A percentile compares a stretch with the other conserved stretches of the same genome.
Evolutionary conservation across 2,797 vertebrate genomes (phyloP).

Genomic region (Gobionotothen gibberifrons): DNA sequence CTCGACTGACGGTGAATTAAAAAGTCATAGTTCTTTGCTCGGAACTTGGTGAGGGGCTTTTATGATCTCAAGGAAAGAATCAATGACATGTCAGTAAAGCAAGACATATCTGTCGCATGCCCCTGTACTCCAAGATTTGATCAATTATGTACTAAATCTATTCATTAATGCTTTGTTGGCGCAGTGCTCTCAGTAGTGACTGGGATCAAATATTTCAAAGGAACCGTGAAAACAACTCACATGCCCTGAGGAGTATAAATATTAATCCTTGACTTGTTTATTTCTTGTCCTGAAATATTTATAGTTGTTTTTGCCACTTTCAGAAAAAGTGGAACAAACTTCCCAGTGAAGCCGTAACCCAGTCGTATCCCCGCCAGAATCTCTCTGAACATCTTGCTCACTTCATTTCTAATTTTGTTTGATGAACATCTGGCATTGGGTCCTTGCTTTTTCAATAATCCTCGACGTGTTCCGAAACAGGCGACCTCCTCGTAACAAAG

Average conservation of each 20-base stretch:
- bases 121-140: slow-evolving; percentile 59
- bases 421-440: slow-evolving; percentile 70
- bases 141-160: slow-evolving; percentile 75
- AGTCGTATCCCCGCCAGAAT: slow-evolving; percentile 52
- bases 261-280: slow-evolving; percentile 84
- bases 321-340: slow-evolving; percentile 76
- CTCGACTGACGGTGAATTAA: slow-evolving; percentile 21
- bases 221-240: slow-evolving; percentile 67
- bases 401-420: slow-evolving; percentile 75
- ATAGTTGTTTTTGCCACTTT: slow-evolving; percentile 82
- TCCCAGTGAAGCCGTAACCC: slow-evolving; percentile 65
- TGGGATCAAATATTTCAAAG: slow-evolving; percentile 78
- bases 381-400: slow-evolving; percentile 57
- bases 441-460: slow-evolving; percentile 33
- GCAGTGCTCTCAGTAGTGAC: slow-evolving; percentile 60
- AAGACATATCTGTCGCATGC: slow-evolving; percentile 44
- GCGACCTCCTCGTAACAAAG: background rate
- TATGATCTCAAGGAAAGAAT: slow-evolving; percentile 60
- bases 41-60: slow-evolving; percentile 29
- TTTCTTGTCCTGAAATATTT: slow-evolving; percentile 83
- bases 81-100: slow-evolving; percentile 33
- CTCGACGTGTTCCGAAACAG: slow-evolving; percentile 20
- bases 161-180: slow-evolving; percentile 74
- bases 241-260: slow-evolving; percentile 81
- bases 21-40: slow-evolving; percentile 21